Evolutionary conservation across 2,888 invertebrate species (phyloP).

Genomic region (Eustalomyia histrio): DNA sequence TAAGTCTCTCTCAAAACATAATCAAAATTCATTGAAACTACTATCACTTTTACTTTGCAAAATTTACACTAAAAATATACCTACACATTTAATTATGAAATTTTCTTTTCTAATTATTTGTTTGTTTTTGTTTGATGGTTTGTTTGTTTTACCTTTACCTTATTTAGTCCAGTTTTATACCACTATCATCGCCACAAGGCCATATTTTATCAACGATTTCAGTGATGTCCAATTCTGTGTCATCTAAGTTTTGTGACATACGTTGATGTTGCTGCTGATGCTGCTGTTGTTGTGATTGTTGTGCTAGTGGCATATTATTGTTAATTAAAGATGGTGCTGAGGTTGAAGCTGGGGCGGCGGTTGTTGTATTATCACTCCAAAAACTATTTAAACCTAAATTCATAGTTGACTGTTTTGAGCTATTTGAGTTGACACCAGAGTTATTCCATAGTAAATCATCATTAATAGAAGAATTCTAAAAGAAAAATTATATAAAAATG

Average conservation of each 20-base stretch:
- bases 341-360: slow-evolving; percentile 32
- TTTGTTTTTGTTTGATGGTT: neutral
- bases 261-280: slow-evolving; percentile 47
- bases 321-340: slow-evolving; percentile 32
- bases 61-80: slow-evolving; percentile 43
- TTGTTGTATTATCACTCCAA: slow-evolving; percentile 68
- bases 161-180: slow-evolving; percentile 73
- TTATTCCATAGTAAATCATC: slow-evolving; percentile 71
- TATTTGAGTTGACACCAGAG: slow-evolving; percentile 56
- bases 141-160: slow-evolving; percentile 52
- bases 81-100: slow-evolving; percentile 19
- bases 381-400: slow-evolving; percentile 68
- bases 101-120: slow-evolving; percentile 2
- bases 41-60: slow-evolving; percentile 47
- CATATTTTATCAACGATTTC: slow-evolving; percentile 81
- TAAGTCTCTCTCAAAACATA: slow-evolving; percentile 41
- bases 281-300: slow-evolving; percentile 51
- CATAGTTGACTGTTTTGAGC: slow-evolving; percentile 60
- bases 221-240: slow-evolving; percentile 84
- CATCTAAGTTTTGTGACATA: slow-evolving; percentile 68
- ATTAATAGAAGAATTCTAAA: slow-evolving; percentile 67
- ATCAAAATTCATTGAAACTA: slow-evolving; percentile 29
- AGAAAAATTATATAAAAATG: slow-evolving; percentile 34
- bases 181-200: slow-evolving; percentile 77
- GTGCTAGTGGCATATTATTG: slow-evolving; percentile 40